Base-by-base conservation (phyloP, 2,888 invertebrate genomes). In the Cheilosia vulpina region DNA sequence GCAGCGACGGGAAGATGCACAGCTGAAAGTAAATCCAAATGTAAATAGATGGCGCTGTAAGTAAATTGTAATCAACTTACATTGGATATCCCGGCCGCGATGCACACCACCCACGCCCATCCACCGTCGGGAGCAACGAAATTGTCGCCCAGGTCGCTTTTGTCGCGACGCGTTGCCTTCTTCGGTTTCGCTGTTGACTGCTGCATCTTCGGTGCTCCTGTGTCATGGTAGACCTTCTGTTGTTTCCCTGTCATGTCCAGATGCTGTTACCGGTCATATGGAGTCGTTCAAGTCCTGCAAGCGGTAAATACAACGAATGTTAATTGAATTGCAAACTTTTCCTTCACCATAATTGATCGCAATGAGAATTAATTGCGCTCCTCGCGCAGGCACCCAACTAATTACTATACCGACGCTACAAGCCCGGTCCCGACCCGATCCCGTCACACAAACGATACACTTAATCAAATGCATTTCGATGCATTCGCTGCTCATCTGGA, bases 61-160 rank as follows among this genome's bases (percentile, higher is more conserved):
- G 17, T 1, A 15, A 11, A 45, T n/a, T 65, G 13, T n/a, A 43
- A 52, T 50, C 15, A 66, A 94, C 95, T 94, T 92, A 96, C 96
- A 90, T 96, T 96, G 68, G 95, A 95, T 88, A 95, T 92, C 88
- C 96, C 96, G 62, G 95, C 95, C 4, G 96, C 96, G 6, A 96
- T 89, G 38, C 96, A 94, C 21, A 96, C 93, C 90, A 96, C 93
- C 96, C 96, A 96, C 0, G 91, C 91, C 96, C 96, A 96, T 0
- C 96, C 96, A 4, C 96, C 96, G 90, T 96, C 96, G 0, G 96
- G 96, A 0, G 96, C 94, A 57, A 94, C 91, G 88, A 95, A 96
- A 69, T 94, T 94, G 7, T 93, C 89, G 15, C 92, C 92, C 58
- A 92, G 87, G 88, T 92, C 91, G 47, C 90, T 90, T 81, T 92